phyloP scores from a whole-genome alignment of 2,888 invertebrate species.

The Acholoe squamosa region DNA sequence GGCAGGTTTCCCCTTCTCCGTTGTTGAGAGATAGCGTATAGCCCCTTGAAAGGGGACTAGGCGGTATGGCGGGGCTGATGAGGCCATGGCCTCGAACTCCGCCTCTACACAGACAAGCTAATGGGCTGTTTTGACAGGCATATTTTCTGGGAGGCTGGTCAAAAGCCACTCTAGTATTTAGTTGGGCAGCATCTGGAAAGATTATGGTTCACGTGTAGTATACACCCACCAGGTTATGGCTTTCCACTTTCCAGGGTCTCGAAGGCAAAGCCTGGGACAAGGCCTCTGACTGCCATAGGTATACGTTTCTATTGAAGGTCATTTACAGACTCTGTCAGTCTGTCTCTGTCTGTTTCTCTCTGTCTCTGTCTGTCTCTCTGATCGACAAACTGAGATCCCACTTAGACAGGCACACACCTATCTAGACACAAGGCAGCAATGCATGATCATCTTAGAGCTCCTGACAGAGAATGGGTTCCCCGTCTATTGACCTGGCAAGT shows the following conservation, averaged over 20 bases:
- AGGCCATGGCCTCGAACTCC: not conserved
- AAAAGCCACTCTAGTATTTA: conserved; percentile 29
- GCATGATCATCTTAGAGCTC: not conserved
- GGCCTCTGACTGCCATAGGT: not conserved
- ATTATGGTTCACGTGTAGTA: not conserved
- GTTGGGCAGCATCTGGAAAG: conserved; percentile 14
- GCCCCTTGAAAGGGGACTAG: too few relatives aligned
- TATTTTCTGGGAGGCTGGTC: conserved; percentile 55
- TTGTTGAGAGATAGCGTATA: too few relatives aligned
- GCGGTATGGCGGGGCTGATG: conserved; percentile 24
- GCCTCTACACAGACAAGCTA: conserved; percentile 23
- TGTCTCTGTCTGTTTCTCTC: too few relatives aligned
- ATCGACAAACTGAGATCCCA: too few relatives aligned
- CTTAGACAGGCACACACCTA: not conserved
- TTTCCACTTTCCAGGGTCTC: not conserved
- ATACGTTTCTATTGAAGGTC: not conserved
- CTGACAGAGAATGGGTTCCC: not conserved
- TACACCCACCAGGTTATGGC: conserved; percentile 12
- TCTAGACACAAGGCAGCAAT: not conserved
- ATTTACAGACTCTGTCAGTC: not conserved
- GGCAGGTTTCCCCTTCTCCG: too few relatives aligned
- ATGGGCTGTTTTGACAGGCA: conserved; percentile 58
- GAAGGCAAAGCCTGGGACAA: not conserved
- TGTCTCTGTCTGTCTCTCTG: too few relatives aligned
- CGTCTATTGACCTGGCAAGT: not conserved